Conservation (phyloP, 2,888 invertebrate genomes). For the Parnassius orleans region DNA sequence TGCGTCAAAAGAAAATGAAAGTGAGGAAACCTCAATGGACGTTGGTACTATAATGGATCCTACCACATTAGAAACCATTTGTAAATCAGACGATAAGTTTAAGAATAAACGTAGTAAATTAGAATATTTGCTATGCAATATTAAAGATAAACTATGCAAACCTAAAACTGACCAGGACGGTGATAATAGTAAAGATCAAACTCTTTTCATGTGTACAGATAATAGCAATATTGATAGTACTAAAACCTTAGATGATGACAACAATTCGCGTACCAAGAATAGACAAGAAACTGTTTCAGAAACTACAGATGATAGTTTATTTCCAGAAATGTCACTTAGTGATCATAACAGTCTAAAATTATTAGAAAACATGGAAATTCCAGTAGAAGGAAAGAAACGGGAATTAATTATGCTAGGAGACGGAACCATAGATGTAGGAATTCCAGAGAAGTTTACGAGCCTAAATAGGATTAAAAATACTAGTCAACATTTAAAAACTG, state of each 20-base stretch:
- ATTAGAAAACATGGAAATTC: slow-evolving; percentile 35
- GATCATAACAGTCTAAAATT: slow-evolving; percentile 28
- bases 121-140: slow-evolving; percentile 48
- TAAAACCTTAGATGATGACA: neutral
- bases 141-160: slow-evolving; percentile 43
- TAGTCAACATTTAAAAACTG: neutral
- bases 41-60: slow-evolving; percentile 11
- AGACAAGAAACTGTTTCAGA: slow-evolving; percentile 31
- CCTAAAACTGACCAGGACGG: slow-evolving; percentile 6
- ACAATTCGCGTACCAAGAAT: neutral
- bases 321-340: slow-evolving; percentile 9
- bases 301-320: slow-evolving; percentile 36
- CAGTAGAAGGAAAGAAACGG: slow-evolving; percentile 26
- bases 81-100: slow-evolving; percentile 42
- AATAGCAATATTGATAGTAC: neutral
- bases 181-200: neutral
- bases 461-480: neutral
- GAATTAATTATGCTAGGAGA: neutral
- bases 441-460: neutral
- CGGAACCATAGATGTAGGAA: neutral
- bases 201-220: neutral
- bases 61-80: slow-evolving; percentile 22
- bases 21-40: neutral
- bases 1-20: neutral
- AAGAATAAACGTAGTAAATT: slow-evolving; percentile 54